Evolutionary conservation across 2,888 invertebrate species (phyloP).

Genomic region (Drosophila algonquin): DNA sequence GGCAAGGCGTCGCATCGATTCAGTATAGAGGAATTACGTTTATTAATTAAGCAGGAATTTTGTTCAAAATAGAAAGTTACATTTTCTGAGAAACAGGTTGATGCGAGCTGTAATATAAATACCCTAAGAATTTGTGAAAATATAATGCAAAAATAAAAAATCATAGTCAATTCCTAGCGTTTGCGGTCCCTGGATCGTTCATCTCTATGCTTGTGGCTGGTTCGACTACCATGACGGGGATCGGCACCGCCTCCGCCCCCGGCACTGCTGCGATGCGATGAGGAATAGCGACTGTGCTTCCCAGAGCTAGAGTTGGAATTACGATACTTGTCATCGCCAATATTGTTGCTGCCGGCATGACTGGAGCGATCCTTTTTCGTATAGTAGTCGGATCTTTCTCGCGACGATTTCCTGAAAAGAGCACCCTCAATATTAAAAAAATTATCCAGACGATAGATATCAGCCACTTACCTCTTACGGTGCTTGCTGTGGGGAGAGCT

Average conservation of each 20-base stretch:
- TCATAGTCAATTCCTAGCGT: slow-evolving; percentile 63
- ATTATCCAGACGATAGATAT: too few species aligned
- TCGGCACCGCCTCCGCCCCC: slow-evolving; percentile 55
- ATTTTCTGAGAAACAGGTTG: slow-evolving; percentile 6
- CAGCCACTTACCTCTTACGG: slow-evolving; percentile 78
- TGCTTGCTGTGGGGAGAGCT: slow-evolving; percentile 83
- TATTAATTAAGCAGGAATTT: slow-evolving; percentile 49
- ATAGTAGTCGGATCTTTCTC: slow-evolving; percentile 81
- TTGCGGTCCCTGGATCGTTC: slow-evolving; percentile 82
- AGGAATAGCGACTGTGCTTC: slow-evolving; percentile 81
- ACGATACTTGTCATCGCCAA: slow-evolving; percentile 77
- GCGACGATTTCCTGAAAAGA: slow-evolving; percentile 60
- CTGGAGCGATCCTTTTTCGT: slow-evolving; percentile 72
- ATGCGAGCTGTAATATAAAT: neutral
- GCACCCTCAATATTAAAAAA: neutral
- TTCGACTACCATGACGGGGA: slow-evolving; percentile 60
- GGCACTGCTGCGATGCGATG: slow-evolving; percentile 75
- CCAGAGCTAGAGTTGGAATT: slow-evolving; percentile 69
- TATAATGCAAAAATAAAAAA: slow-evolving; percentile 15
- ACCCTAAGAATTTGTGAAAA: neutral
- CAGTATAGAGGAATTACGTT: slow-evolving; percentile 39
- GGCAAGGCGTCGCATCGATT: slow-evolving; percentile 8
- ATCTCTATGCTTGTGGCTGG: slow-evolving; percentile 79
- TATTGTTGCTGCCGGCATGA: slow-evolving; percentile 56
- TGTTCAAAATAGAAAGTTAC: slow-evolving; percentile 22